A percentile compares a stretch with the other conserved stretches of the same genome.
These are phyloP conservation scores for Iselma pallidipennis DNA, from an alignment of 2,888 invertebrate species.

Conservation along the genomic window DNA sequence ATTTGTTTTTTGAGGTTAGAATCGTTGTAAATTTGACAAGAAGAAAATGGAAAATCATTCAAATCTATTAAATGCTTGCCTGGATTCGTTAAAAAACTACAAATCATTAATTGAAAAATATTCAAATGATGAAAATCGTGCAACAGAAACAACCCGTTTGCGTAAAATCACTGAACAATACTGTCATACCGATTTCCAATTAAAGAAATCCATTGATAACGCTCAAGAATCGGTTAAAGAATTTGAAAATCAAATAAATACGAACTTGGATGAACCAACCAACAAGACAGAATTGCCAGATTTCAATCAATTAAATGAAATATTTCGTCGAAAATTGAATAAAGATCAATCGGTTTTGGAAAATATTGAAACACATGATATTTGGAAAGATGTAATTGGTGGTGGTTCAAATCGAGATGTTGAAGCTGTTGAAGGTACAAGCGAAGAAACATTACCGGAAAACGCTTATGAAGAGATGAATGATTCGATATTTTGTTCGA, in stretches of 20 bases:
- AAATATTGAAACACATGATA: constrained; percentile 26
- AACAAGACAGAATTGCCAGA: constrained; percentile 32
- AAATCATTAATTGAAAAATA: constrained; percentile 32
- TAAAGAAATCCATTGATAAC: constrained; percentile 14
- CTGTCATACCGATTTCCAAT: constrained; percentile 32
- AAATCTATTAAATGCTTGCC: constrained; percentile 29
- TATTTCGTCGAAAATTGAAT: not conserved
- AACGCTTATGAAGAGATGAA: constrained; percentile 33
- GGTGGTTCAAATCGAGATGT: constrained; percentile 32
- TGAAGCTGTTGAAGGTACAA: constrained; percentile 18
- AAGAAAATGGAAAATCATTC: constrained; percentile 21
- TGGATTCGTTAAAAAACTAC: constrained; percentile 33
- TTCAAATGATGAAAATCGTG: constrained; percentile 25
- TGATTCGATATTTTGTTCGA: constrained; percentile 39
- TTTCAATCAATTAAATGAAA: constrained; percentile 24
- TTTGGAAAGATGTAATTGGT: constrained; percentile 36
- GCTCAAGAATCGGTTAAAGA: constrained; percentile 30
- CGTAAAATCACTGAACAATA: constrained; percentile 32
- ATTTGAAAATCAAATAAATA: constrained; percentile 31
- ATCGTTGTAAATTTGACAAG: no score
- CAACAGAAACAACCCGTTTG: constrained; percentile 24
- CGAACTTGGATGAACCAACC: constrained; percentile 14
- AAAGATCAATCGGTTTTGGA: constrained; percentile 23
- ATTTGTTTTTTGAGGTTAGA: no score
- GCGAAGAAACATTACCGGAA: constrained; percentile 14